Conservation (phyloP, 2,113 vertebrate genomes). For the Arizona elegans region DNA sequence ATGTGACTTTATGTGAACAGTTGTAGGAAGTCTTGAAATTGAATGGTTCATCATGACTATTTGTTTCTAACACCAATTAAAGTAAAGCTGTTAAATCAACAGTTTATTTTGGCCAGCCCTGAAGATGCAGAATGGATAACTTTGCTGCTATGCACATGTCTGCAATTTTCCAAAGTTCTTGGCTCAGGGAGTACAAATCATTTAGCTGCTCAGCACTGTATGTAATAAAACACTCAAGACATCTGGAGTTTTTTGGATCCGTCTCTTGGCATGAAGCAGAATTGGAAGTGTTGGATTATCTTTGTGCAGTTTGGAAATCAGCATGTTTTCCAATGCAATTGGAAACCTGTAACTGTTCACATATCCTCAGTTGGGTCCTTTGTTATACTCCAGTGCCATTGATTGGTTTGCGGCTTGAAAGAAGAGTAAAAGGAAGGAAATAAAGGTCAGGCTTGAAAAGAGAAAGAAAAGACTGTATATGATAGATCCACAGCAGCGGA, state of each 20-base stretch:
- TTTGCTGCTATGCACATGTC: conserved; percentile 54
- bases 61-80: conserved; percentile 4
- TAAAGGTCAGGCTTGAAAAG: conserved; percentile 10
- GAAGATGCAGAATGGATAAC: conserved; percentile 48
- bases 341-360: conserved; percentile 63
- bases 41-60: conserved; percentile 13
- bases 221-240: conserved; percentile 68
- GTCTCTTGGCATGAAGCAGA: conserved; percentile 59
- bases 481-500: conserved; percentile 48
- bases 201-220: conserved; percentile 48
- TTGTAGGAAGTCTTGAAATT: neutral
- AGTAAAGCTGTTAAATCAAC: neutral
- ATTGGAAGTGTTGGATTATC: conserved; percentile 63
- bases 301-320: conserved; percentile 53
- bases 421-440: conserved; percentile 33
- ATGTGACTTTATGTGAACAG: neutral
- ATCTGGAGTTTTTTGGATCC: conserved; percentile 69
- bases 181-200: conserved; percentile 52
- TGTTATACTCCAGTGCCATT: conserved; percentile 54
- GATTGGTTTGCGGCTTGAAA: conserved; percentile 58
- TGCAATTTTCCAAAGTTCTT: conserved; percentile 61
- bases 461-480: conserved; percentile 52
- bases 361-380: conserved; percentile 60
- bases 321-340: conserved; percentile 62
- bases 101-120: conserved; percentile 3